phyloP scores from a whole-genome alignment of 1,140 invertebrate genomes.

The Aradophagus sp. region DNA sequence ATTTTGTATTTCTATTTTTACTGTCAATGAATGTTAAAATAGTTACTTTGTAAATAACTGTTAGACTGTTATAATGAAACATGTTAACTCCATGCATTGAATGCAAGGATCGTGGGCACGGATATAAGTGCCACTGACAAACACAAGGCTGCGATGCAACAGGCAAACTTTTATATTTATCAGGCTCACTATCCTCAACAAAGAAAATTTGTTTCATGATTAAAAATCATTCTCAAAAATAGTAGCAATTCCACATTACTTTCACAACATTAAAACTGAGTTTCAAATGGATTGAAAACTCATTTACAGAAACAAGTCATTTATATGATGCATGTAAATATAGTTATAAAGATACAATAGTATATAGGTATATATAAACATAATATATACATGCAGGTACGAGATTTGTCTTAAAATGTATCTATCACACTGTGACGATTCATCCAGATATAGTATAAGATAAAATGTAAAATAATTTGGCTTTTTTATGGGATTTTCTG shows the following conservation, averaged over 20 bases:
- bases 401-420: too few relatives aligned
- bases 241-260: not conserved
- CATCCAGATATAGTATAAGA: too few relatives aligned
- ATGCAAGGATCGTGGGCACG: slow-evolving; percentile 34
- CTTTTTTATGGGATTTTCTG: too few relatives aligned
- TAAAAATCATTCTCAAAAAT: not conserved
- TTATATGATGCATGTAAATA: too few relatives aligned
- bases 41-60: slow-evolving; percentile 23
- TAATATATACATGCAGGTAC: too few relatives aligned
- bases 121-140: slow-evolving; percentile 30
- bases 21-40: slow-evolving; percentile 17
- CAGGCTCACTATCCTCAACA: slow-evolving; percentile 14
- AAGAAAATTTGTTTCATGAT: not conserved
- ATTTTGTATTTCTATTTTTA: not conserved
- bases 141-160: slow-evolving; percentile 48
- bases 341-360: too few relatives aligned
- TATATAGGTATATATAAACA: too few relatives aligned
- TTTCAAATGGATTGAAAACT: too few relatives aligned
- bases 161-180: slow-evolving; percentile 47
- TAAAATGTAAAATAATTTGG: too few relatives aligned
- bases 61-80: slow-evolving; percentile 11
- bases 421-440: too few relatives aligned
- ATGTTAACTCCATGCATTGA: slow-evolving; percentile 44
- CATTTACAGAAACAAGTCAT: too few relatives aligned
- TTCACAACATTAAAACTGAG: too few relatives aligned